Percentiles rank a stretch among this genome's conserved stretches.
Evolutionary conservation across 2,888 invertebrate genomes (phyloP).

Genomic region (Pristionchus entomophagus): DNA sequence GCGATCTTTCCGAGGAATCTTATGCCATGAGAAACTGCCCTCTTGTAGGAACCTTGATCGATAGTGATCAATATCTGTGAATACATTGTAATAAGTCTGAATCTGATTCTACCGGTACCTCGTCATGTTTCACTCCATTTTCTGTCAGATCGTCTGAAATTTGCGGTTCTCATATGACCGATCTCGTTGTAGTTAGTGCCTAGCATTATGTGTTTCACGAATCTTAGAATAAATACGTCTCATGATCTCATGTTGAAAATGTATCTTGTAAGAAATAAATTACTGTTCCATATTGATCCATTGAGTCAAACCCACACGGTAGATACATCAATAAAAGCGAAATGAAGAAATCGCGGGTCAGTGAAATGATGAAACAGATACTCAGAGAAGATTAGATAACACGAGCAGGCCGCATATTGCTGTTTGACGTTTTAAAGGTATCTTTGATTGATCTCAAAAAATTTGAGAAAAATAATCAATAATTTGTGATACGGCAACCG

Average conservation of each 20-base stretch:
- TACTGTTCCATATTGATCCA: neutral
- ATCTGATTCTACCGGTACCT: conserved; percentile 24
- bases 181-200: conserved; percentile 1
- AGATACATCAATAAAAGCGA: too few species aligned
- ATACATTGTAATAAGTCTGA: neutral
- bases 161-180: neutral
- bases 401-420: too few species aligned
- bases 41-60: neutral
- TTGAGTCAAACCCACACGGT: too few species aligned
- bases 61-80: neutral
- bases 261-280: neutral
- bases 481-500: too few species aligned
- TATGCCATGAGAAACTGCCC: neutral
- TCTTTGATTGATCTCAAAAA: too few species aligned
- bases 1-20: conserved; percentile 23
- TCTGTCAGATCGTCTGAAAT: neutral
- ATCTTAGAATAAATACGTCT: neutral
- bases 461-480: too few species aligned
- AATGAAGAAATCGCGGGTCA: too few species aligned
- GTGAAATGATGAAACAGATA: too few species aligned
- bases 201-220: neutral
- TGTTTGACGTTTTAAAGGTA: too few species aligned
- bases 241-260: neutral
- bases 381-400: too few species aligned
- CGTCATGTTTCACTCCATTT: neutral